These are phyloP conservation scores for Zaprionus obscuricornis DNA, from an alignment of 2,888 invertebrate species.

Conservation along the genomic window DNA sequence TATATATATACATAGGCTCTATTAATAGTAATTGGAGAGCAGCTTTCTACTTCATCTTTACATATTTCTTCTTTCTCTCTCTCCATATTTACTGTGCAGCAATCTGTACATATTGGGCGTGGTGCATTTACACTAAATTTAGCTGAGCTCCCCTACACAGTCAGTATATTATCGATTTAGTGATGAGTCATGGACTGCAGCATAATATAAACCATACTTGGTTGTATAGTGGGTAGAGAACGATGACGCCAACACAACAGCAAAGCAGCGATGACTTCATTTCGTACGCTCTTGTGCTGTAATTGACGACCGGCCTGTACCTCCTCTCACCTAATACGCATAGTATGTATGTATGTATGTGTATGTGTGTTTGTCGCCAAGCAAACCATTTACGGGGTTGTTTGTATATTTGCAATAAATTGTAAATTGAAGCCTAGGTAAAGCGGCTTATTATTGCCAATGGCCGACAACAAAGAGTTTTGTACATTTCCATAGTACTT, in stretches of 20 bases:
- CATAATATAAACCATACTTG: conserved; percentile 27
- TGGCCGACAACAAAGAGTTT: conserved; percentile 2
- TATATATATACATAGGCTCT: no score
- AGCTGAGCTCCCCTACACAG: conserved; percentile 5
- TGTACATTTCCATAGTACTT: not conserved
- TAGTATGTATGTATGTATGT: not conserved
- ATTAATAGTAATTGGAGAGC: conserved; percentile 44
- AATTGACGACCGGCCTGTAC: conserved; percentile 15
- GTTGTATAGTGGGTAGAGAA: not conserved
- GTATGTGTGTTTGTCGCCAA: not conserved
- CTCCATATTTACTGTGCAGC: conserved; percentile 12
- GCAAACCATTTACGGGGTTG: conserved; percentile 47
- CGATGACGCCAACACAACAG: conserved; percentile 20
- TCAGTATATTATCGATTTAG: conserved; percentile 28
- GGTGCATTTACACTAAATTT: conserved; percentile 41
- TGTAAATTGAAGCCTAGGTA: conserved; percentile 56
- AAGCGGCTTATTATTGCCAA: conserved; percentile 49
- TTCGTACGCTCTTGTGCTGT: conserved; percentile 27
- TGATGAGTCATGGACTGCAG: conserved; percentile 62
- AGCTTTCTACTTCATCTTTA: conserved; percentile 46
- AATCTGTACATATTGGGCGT: conserved; percentile 51
- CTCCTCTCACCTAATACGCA: conserved; percentile 13
- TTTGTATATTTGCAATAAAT: conserved; percentile 20
- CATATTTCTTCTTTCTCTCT: conserved; percentile 19
- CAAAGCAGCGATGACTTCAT: conserved; percentile 68